Evolutionary conservation across 1,140 invertebrate species (phyloP).

Genomic region (Calephelis virginiensis): DNA sequence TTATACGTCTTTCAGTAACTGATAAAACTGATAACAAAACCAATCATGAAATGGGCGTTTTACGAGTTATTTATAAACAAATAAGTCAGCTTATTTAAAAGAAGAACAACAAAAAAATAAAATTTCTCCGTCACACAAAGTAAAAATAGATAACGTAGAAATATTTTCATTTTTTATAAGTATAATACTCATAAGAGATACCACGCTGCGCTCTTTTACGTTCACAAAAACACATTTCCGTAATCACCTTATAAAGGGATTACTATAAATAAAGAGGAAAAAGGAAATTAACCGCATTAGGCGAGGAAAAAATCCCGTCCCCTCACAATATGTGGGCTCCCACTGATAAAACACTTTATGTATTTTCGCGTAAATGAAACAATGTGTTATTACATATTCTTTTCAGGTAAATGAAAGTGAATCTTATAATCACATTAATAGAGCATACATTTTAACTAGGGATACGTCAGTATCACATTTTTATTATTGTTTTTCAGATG

Average conservation of each 20-base stretch:
- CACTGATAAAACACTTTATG: constrained; percentile 73
- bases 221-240: constrained; percentile 73
- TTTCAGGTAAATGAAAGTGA: constrained; percentile 15
- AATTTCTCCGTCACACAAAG: background rate
- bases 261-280: constrained; percentile 78
- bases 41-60: no score
- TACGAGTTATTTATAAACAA: no score
- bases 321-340: constrained; percentile 73
- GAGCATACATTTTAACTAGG: background rate
- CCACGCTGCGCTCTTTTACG: constrained; percentile 68
- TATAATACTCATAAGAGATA: constrained; percentile 30
- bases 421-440: background rate
- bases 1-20: no score
- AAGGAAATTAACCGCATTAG: constrained; percentile 74
- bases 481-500: no score
- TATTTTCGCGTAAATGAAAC: constrained; percentile 70
- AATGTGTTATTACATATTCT: constrained; percentile 47
- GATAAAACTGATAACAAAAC: no score
- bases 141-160: constrained; percentile 6
- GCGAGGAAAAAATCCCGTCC: constrained; percentile 68
- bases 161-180: constrained; percentile 17
- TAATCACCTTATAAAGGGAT: constrained; percentile 78
- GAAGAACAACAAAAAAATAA: background rate
- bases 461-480: no score
- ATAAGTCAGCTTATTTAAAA: no score